Conservation (phyloP, 2,888 invertebrate species). For the Dyspetes luteomarginatus region DNA sequence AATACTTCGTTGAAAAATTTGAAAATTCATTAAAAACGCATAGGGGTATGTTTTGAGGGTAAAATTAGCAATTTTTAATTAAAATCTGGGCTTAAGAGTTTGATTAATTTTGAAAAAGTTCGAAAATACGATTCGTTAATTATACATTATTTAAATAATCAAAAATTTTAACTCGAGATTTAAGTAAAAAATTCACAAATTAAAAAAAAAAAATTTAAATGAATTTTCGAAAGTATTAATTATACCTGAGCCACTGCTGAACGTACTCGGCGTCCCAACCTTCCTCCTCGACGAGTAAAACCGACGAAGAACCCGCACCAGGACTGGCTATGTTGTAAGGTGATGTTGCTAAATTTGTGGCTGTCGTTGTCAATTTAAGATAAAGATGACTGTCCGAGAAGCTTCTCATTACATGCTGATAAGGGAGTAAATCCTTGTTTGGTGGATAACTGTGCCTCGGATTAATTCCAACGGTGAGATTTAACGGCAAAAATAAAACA, state of each 20-base stretch:
- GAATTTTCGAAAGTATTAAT: too few relatives aligned
- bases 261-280: slow-evolving; percentile 89
- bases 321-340: slow-evolving; percentile 78
- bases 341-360: slow-evolving; percentile 75
- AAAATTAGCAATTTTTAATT: too few relatives aligned
- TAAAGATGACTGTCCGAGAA: slow-evolving; percentile 91
- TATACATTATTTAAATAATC: too few relatives aligned
- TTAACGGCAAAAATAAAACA: slow-evolving; percentile 88
- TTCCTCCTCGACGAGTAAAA: slow-evolving; percentile 79
- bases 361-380: slow-evolving; percentile 87
- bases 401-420: slow-evolving; percentile 90
- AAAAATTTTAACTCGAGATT: too few relatives aligned
- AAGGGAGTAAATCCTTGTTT: slow-evolving; percentile 88
- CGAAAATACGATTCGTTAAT: too few relatives aligned
- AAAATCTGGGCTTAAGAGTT: too few relatives aligned
- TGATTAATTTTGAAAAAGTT: too few relatives aligned
- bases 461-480: slow-evolving; percentile 86
- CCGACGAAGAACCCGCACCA: slow-evolving; percentile 75
- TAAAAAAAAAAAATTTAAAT: too few relatives aligned
- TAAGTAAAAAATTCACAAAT: too few relatives aligned
- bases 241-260: slow-evolving; percentile 88
- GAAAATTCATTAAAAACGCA: too few relatives aligned
- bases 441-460: slow-evolving; percentile 91
- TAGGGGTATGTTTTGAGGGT: too few relatives aligned
- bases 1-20: too few relatives aligned